phyloP scores from a whole-genome alignment of 2,797 vertebrate genomes.

The Pseudocheirus occidentalis region DNA sequence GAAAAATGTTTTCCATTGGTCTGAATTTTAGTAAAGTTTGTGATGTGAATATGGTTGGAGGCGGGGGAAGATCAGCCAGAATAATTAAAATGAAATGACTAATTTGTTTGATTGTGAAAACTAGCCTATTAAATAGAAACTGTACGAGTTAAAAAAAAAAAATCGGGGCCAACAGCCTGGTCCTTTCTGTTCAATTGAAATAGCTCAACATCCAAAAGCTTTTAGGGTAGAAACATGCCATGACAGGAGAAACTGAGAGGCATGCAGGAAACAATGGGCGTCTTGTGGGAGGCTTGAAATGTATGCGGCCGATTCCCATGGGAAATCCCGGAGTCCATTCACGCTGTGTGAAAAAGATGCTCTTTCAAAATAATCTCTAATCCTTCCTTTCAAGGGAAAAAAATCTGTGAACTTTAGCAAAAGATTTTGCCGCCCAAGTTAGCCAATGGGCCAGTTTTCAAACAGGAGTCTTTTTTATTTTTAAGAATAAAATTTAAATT shows the following conservation, averaged over 20 bases:
- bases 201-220: slow-evolving; percentile 44
- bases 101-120: background rate
- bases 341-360: slow-evolving; percentile 82
- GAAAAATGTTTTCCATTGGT: slow-evolving; percentile 16
- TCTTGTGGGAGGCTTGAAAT: slow-evolving; percentile 81
- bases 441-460: slow-evolving; percentile 39
- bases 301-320: slow-evolving; percentile 78
- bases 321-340: slow-evolving; percentile 79
- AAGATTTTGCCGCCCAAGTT: slow-evolving; percentile 63
- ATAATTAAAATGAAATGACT: background rate
- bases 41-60: background rate
- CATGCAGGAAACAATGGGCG: slow-evolving; percentile 77
- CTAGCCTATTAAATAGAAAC: background rate
- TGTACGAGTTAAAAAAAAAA: background rate
- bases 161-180: background rate
- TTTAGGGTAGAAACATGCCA: slow-evolving; percentile 71
- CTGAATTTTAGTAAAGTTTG: slow-evolving; percentile 8
- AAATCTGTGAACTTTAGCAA: slow-evolving; percentile 75
- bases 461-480: slow-evolving; percentile 1
- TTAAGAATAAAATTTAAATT: slow-evolving; percentile 44
- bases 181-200: slow-evolving; percentile 3
- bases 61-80: background rate
- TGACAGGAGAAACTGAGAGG: slow-evolving; percentile 60
- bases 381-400: slow-evolving; percentile 80
- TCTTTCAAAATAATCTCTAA: slow-evolving; percentile 83